A percentile compares a stretch with the other conserved stretches of the same genome.
phyloP scores from a whole-genome alignment of 2,113 vertebrate species.

The Alexandromys fortis region DNA sequence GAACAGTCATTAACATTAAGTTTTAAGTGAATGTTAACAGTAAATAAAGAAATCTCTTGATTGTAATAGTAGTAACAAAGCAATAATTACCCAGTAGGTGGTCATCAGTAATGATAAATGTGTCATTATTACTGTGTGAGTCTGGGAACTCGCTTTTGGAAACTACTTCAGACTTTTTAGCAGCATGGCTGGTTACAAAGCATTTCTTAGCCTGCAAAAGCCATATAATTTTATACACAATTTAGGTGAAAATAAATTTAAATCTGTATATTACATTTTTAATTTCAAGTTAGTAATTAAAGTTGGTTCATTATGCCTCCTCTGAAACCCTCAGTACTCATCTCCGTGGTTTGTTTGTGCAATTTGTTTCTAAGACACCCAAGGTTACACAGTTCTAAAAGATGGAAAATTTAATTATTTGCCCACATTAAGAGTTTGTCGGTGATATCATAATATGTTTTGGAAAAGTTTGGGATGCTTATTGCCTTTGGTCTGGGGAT shows the following conservation, averaged over 20 bases:
- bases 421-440: slow-evolving; percentile 81
- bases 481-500: slow-evolving; percentile 57
- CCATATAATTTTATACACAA: slow-evolving; percentile 88
- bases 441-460: slow-evolving; percentile 74
- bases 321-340: slow-evolving; percentile 87
- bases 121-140: slow-evolving; percentile 87
- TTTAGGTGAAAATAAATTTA: slow-evolving; percentile 89
- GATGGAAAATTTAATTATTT: slow-evolving; percentile 86
- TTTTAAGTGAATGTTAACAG: slow-evolving; percentile 93
- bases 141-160: slow-evolving; percentile 85
- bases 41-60: slow-evolving; percentile 93
- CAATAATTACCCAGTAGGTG: slow-evolving; percentile 92
- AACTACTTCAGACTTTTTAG: slow-evolving; percentile 86
- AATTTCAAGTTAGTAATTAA: slow-evolving; percentile 90
- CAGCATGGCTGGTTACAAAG: slow-evolving; percentile 85
- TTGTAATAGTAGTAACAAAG: slow-evolving; percentile 90
- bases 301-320: slow-evolving; percentile 88
- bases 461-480: slow-evolving; percentile 81
- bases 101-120: slow-evolving; percentile 91
- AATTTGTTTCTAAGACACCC: slow-evolving; percentile 88
- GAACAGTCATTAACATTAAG: slow-evolving; percentile 90
- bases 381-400: slow-evolving; percentile 87
- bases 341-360: slow-evolving; percentile 87
- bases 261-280: slow-evolving; percentile 89
- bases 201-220: slow-evolving; percentile 82